These are phyloP conservation scores for Sinotaia quadrata DNA, from an alignment of 2,888 invertebrate genomes.

Conservation along the genomic window DNA sequence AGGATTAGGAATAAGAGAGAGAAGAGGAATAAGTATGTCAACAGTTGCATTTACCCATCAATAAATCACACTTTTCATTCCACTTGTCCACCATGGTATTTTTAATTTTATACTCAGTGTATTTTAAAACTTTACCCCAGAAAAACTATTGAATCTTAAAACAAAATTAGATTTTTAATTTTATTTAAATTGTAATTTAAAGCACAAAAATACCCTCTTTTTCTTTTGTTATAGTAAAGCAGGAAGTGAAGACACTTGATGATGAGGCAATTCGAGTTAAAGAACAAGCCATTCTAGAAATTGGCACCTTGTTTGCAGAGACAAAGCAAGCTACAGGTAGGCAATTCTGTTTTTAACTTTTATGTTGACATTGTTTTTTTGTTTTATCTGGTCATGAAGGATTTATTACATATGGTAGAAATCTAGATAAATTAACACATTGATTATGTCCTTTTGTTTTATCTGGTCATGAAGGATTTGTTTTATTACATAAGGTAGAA, in stretches of 20 bases:
- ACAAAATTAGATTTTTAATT: not conserved
- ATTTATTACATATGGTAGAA: too few relatives aligned
- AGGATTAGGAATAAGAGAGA: too few relatives aligned
- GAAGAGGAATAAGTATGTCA: too few relatives aligned
- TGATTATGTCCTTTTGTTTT: not conserved
- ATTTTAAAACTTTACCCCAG: not conserved
- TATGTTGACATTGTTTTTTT: not conserved
- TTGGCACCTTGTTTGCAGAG: conserved; percentile 92
- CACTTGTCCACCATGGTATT: too few relatives aligned
- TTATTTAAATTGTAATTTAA: not conserved
- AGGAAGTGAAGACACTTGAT: conserved; percentile 73
- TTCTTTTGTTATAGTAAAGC: conserved; percentile 60
- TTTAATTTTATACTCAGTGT: too few relatives aligned
- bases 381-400: too few relatives aligned
- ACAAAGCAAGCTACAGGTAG: conserved; percentile 86
- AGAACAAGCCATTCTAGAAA: conserved; percentile 93
- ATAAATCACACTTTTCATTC: too few relatives aligned
- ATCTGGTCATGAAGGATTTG: not conserved
- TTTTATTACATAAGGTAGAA: too few relatives aligned
- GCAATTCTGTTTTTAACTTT: not conserved
- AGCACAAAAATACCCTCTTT: not conserved
- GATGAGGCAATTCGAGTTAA: conserved; percentile 92
- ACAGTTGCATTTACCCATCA: too few relatives aligned
- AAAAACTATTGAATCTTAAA: not conserved
- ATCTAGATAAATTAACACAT: not conserved